Evolutionary conservation across 2,797 vertebrate species (phyloP), one percentile per base, ranked within the genome.

Genomic region (Lepus townsendii): DNA sequence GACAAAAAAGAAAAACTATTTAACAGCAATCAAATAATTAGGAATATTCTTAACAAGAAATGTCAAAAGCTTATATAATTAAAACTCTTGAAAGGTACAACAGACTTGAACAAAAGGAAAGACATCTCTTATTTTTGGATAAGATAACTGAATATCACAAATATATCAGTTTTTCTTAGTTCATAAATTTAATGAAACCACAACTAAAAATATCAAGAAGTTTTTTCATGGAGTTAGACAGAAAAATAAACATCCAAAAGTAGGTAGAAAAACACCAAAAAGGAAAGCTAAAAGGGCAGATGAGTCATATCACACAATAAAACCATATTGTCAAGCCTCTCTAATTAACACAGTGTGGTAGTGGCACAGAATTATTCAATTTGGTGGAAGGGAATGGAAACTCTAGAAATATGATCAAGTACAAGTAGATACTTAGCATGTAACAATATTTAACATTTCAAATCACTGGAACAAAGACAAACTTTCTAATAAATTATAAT

Each of bases 111-210:
- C 68, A 85, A 88, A 91, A 26, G 26, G 62, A 88, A 96, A 65
- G 42, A 5, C 65, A 52, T 26, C 19, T 88, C 52, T 95, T 65
- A 75, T 75, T 80, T 52, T 9, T 75, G 10, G n/a, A 63, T 60
- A 85, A 80, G 26, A 42, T 57, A 88, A 91, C 80, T 80, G 68
- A 93, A 73, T 35, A 73, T 79, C 66, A 89, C 13, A 91, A 88
- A 91, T 50, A 63, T n/a, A 3, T 38, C 66, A 93, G 65, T 90
- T 91, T 50, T 90, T 42, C 42, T 14, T 82, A 38, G 68, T 47
- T 62, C 91, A 69, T 8, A 77, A 91, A 95, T 16, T 71, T 83
- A 77, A 94, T 72, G 35, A 95, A 90, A 90, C 92, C 76, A 17
- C 76, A 92, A 95, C 86, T 85, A 60, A 92, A 94, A 92, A 79